These are phyloP conservation scores for Melanaphis sacchari DNA, from an alignment of 1,140 invertebrate species.

Conservation along the genomic window DNA sequence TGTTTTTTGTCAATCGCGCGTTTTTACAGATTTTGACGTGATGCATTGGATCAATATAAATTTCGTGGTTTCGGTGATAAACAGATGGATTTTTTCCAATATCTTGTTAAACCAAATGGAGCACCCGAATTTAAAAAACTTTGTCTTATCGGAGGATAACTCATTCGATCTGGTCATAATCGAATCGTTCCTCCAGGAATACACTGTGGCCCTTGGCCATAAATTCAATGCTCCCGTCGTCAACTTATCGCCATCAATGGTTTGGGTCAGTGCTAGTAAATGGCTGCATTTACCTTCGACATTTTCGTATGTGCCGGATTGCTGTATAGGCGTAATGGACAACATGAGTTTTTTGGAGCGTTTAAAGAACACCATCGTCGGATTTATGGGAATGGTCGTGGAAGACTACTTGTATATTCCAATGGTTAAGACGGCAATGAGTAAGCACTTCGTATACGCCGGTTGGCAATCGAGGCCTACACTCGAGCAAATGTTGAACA, in stretches of 20 bases:
- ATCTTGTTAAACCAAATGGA: neutral
- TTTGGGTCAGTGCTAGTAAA: neutral
- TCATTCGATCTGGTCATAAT: slow-evolving; percentile 59
- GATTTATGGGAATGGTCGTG: neutral
- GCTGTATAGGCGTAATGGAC: neutral
- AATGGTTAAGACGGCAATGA: neutral
- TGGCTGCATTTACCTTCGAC: slow-evolving; percentile 26
- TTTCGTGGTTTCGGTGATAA: neutral
- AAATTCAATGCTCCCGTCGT: slow-evolving; percentile 53
- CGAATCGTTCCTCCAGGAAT: slow-evolving; percentile 59
- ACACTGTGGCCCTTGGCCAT: slow-evolving; percentile 62
- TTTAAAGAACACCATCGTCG: slow-evolving; percentile 5
- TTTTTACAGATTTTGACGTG: neutral
- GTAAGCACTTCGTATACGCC: neutral
- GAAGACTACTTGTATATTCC: slow-evolving; percentile 12
- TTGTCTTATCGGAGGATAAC: neutral
- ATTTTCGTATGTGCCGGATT: slow-evolving; percentile 57
- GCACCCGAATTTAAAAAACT: neutral
- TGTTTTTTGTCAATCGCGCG: neutral
- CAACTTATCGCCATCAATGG: neutral
- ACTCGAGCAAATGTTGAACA: slow-evolving; percentile 60
- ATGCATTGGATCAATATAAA: neutral
- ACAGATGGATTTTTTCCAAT: neutral
- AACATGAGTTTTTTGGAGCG: slow-evolving; percentile 20
- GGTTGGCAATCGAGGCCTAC: slow-evolving; percentile 1